Percentiles rank a stretch among this genome's conserved stretches.
These are phyloP conservation scores for Caenorhabditis virilis DNA, from an alignment of 2,888 invertebrate species.

Conservation along the genomic window DNA sequence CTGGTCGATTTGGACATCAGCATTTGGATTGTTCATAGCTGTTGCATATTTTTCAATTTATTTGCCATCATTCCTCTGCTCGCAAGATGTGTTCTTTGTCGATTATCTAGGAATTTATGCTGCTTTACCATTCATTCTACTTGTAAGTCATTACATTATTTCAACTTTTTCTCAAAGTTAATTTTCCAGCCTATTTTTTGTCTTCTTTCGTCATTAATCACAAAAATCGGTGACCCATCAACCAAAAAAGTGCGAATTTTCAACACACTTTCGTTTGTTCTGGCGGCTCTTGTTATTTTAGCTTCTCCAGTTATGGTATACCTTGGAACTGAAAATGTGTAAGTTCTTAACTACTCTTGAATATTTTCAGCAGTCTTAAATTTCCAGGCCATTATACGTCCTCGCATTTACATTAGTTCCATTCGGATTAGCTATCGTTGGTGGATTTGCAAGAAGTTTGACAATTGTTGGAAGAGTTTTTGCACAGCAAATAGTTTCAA, in stretches of 20 bases:
- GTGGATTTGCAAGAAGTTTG: constrained; percentile 54
- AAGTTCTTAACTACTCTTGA: not conserved
- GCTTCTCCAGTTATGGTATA: constrained; percentile 28
- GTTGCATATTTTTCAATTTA: constrained; percentile 51
- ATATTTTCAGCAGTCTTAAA: not conserved
- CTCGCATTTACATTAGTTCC: constrained; percentile 48
- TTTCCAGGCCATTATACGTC: constrained; percentile 30
- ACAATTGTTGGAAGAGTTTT: constrained; percentile 59
- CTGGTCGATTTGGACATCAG: constrained; percentile 54
- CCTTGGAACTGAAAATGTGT: constrained; percentile 22
- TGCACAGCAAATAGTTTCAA: constrained; percentile 55
- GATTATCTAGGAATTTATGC: constrained; percentile 39
- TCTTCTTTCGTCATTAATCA: constrained; percentile 18
- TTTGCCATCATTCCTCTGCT: constrained; percentile 49
- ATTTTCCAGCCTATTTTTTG: constrained; percentile 40
- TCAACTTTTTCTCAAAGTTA: not conserved
- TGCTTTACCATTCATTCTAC: constrained; percentile 31
- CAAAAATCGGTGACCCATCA: constrained; percentile 21
- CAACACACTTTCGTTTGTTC: constrained; percentile 48
- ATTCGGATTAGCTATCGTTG: constrained; percentile 47
- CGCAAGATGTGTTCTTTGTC: constrained; percentile 44
- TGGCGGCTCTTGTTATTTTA: constrained; percentile 45
- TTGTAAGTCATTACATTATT: constrained; percentile 22
- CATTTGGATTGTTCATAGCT: constrained; percentile 54
- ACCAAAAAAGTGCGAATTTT: constrained; percentile 51